Percentiles rank a stretch among this genome's conserved stretches.
Conservation (phyloP, 2,888 invertebrate species). For the Limnephilus lunatus region DNA sequence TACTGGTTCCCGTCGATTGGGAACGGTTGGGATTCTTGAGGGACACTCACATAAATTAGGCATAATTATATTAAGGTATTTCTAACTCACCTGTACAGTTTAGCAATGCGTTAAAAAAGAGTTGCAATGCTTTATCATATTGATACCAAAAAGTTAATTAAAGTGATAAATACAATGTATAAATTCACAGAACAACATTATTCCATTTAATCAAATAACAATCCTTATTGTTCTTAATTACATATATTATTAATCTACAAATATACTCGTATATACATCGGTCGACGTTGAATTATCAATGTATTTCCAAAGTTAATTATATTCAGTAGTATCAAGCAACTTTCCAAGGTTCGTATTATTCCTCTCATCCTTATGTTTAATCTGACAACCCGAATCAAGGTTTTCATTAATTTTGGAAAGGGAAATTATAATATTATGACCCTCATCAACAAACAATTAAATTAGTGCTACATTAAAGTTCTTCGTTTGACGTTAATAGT, state of each 20-base stretch:
- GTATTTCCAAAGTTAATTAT: neutral
- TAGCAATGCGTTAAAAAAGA: too few species aligned
- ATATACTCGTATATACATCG: neutral
- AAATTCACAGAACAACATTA: neutral
- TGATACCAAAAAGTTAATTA: neutral
- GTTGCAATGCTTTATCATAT: too few species aligned
- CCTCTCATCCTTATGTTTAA: neutral
- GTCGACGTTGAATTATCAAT: neutral
- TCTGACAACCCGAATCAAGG: constrained; percentile 4
- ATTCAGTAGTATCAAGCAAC: neutral
- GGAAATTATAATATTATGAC: neutral
- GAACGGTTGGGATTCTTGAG: too few species aligned
- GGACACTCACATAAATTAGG: too few species aligned
- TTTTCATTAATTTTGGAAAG: neutral
- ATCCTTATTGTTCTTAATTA: neutral
- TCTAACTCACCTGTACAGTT: too few species aligned
- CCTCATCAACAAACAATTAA: constrained; percentile 12
- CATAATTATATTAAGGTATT: too few species aligned
- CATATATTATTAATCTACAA: neutral
- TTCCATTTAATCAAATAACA: neutral
- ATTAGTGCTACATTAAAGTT: neutral
- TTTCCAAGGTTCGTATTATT: neutral
- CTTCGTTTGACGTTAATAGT: constrained; percentile 3
- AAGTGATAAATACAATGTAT: neutral
- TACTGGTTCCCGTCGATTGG: too few species aligned